phyloP scores from a whole-genome alignment of 2,113 vertebrate species.

The Notechis scutatus region DNA sequence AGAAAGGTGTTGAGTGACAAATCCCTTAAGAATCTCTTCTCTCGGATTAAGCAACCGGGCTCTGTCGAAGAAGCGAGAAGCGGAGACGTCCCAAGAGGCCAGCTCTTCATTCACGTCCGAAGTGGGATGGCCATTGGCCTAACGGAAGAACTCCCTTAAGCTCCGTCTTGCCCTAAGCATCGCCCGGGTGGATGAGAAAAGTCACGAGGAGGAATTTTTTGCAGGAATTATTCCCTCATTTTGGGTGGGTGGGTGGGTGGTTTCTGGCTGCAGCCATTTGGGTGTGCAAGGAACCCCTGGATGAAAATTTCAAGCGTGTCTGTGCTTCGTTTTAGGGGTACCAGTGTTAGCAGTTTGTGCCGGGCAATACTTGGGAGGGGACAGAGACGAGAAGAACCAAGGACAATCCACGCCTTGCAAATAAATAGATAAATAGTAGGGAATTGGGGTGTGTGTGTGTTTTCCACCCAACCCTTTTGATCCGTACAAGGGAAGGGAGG shows the following conservation, averaged over 20 bases:
- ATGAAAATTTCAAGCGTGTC: too few species aligned
- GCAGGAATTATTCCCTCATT: not conserved
- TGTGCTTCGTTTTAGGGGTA: too few species aligned
- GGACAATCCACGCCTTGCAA: not conserved
- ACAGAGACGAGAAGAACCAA: not conserved
- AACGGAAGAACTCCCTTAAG: not conserved
- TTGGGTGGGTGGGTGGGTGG: too few species aligned
- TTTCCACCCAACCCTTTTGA: fast-evolving
- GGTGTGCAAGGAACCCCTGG: not conserved
- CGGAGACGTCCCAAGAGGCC: not conserved
- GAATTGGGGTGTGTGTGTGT: not conserved
- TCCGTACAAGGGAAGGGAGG: not conserved
- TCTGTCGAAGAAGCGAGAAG: not conserved
- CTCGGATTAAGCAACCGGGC: too few species aligned
- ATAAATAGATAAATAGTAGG: slow-evolving; percentile 14
- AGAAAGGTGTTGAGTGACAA: too few species aligned
- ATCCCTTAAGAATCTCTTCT: not conserved
- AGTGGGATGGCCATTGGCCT: not conserved
- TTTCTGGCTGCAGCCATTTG: not conserved
- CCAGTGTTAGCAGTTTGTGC: too few species aligned
- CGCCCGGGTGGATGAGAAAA: not conserved
- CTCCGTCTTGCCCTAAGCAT: not conserved
- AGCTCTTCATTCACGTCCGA: not conserved
- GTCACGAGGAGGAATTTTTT: not conserved
- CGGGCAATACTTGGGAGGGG: not conserved